phyloP scores from a whole-genome alignment of 2,888 invertebrate genomes.

The Tenthredo livida region DNA sequence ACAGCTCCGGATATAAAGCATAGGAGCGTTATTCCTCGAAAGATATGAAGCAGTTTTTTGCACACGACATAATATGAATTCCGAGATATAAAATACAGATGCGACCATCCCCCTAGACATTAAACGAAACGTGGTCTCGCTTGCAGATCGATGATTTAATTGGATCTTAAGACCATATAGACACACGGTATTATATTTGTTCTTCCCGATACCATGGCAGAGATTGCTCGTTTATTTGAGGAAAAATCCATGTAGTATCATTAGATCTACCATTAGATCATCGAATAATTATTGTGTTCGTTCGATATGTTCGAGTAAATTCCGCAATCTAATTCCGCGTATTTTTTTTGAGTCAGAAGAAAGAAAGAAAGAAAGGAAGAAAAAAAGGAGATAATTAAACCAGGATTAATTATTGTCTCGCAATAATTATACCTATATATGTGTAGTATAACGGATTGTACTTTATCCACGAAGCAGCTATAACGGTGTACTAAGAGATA shows the following conservation, averaged over 20 bases:
- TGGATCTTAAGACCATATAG: slow-evolving; percentile 5
- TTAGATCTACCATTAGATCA: not conserved
- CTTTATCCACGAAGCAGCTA: no score
- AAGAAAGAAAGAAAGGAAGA: no score
- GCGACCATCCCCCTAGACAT: not conserved
- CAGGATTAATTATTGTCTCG: not conserved
- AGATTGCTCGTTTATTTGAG: not conserved
- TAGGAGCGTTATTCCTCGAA: not conserved
- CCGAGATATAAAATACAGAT: not conserved
- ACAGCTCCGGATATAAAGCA: no score
- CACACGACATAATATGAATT: not conserved
- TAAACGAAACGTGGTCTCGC: not conserved
- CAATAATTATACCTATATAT: not conserved
- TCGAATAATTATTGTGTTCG: no score
- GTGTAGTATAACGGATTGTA: no score
- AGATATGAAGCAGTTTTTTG: not conserved
- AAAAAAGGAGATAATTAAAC: not conserved
- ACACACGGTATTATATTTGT: not conserved
- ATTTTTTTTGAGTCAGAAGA: not conserved
- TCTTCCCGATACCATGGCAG: not conserved
- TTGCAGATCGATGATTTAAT: slow-evolving; percentile 2
- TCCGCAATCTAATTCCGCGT: no score
- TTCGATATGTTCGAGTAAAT: no score
- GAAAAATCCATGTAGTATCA: not conserved
- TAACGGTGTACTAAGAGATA: not conserved